Evolutionary conservation across 2,797 vertebrate genomes (phyloP).

Genomic region (Centropyge bicolor): DNA sequence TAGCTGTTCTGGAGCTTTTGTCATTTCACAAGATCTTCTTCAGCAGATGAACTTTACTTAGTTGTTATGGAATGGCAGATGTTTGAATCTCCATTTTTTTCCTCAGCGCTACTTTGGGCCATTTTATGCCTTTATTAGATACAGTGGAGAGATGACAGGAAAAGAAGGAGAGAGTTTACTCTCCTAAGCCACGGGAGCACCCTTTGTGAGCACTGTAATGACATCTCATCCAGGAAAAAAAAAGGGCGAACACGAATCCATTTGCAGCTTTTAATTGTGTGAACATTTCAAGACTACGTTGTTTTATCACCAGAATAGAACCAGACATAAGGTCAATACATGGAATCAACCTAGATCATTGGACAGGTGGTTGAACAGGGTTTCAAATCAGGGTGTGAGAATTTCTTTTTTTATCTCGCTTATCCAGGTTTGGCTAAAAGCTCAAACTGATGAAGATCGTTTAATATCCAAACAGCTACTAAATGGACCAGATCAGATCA

Average conservation of each 20-base stretch:
- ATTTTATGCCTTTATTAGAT: background rate
- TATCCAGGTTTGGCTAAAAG: background rate
- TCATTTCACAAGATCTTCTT: background rate
- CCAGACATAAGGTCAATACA: background rate
- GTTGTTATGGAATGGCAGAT: background rate
- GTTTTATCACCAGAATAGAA: background rate
- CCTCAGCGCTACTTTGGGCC: no score
- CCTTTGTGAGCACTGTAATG: background rate
- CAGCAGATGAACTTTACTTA: background rate
- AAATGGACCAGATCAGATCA: no score
- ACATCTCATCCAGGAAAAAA: background rate
- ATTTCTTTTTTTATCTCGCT: background rate
- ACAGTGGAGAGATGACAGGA: background rate
- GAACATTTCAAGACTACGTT: background rate
- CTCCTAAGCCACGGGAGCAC: no score
- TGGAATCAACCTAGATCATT: background rate
- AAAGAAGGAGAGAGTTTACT: background rate
- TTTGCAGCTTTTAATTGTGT: no score
- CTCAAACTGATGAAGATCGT: background rate
- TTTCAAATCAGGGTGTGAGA: background rate
- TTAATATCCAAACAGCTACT: background rate
- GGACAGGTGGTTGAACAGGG: background rate
- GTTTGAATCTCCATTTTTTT: background rate
- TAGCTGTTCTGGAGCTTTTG: constrained; percentile 2
- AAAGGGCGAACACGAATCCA: background rate